Base-by-base conservation (phyloP, 2,113 vertebrate genomes). In the Aldabrachelys gigantea region DNA sequence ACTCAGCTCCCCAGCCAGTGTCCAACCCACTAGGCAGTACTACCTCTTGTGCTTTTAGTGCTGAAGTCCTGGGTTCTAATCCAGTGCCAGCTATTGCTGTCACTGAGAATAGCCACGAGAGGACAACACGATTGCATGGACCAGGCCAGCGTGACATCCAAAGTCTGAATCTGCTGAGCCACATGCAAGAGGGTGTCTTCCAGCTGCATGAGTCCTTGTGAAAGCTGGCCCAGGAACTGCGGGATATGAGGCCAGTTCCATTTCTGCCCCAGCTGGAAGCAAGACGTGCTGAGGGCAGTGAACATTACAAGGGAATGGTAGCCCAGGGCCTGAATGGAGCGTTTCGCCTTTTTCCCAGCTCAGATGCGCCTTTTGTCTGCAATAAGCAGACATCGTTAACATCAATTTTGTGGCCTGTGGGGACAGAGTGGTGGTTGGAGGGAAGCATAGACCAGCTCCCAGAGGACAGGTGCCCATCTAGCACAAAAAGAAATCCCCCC, bases 91-190 rank as follows among this genome's bases (percentile, higher is more conserved):
- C 27, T 62, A 13, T 7, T 62, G 57, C 11, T 31, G 12, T 31
- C 59, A n/a, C 31, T n/a, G 16, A n/a, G 62, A 16, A 16, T n/a
- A 9, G 62, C 35, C 62, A n/a, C 17, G 19, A 9, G 14, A 69
- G 35, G 35, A n/a, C 8, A 0, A 35, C 62, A 14, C 1, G 4
- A 31, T n/a, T 7, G 17, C 31, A 19, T 19, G 62, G 31, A 19
- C 31, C 31, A 65, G 31, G 31, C 62, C 62, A 65, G 16, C 6
- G 4, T n/a, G 35, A 8, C 62, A n/a, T 35, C 62, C 35, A 69
- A n/a, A 17, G 62, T 16, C 31, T 21, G 35, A 69, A 19, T 4
- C 16, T 35, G 16, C 8, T 17, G 62, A n/a, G 8, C 62, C 62
- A 9, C 2, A 35, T 19, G 62, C 11, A n/a, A n/a, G 62, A 8